These are phyloP conservation scores for Ophiothrix spiculata DNA, from an alignment of 35 echinoderm and acorn worm species.

Conservation along the genomic window DNA sequence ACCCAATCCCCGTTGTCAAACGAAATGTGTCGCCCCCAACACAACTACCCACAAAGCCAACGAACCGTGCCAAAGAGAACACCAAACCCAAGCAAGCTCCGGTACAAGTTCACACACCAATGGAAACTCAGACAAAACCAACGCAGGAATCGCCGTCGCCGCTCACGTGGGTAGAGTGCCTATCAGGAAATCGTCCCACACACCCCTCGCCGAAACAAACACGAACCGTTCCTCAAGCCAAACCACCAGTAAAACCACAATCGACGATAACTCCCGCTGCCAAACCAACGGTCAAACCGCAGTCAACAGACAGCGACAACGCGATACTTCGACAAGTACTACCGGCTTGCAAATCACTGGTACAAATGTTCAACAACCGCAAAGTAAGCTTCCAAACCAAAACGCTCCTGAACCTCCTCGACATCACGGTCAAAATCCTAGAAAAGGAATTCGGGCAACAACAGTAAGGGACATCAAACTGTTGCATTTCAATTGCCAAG, in stretches of 20 bases:
- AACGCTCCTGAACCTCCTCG: conserved; percentile 6
- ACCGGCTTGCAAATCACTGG: neutral
- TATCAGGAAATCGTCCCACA: too few species aligned
- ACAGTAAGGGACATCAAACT: conserved; percentile 13
- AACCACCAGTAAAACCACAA: too few species aligned
- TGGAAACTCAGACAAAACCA: neutral
- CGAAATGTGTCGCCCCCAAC: too few species aligned
- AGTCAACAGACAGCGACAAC: neutral
- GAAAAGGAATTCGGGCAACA: neutral
- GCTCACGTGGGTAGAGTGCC: too few species aligned
- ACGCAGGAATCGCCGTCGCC: too few species aligned
- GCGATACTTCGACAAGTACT: neutral
- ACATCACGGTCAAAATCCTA: neutral
- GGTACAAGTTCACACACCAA: neutral
- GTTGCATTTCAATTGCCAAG: neutral
- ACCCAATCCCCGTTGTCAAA: neutral
- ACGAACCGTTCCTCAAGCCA: too few species aligned
- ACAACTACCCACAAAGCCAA: neutral
- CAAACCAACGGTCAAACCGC: neutral
- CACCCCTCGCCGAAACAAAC: too few species aligned
- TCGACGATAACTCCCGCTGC: too few species aligned
- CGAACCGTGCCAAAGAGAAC: neutral
- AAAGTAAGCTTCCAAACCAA: neutral
- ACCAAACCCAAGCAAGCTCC: neutral
- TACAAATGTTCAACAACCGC: neutral